phyloP scores from a whole-genome alignment of 92 coral and sea anemone genomes.

The Muricea muricata region DNA sequence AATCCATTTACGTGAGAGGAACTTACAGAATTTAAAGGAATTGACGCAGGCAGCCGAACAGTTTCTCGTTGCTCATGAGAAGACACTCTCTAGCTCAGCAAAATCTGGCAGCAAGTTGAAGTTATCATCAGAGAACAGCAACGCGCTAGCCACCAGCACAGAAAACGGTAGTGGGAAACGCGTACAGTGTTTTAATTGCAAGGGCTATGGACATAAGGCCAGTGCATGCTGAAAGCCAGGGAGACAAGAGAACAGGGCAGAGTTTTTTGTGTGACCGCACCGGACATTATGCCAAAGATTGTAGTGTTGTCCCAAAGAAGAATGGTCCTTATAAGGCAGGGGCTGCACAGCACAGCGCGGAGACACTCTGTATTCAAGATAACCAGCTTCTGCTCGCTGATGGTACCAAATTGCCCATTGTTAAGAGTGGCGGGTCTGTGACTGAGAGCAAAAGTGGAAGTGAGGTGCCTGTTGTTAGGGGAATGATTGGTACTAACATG shows the following conservation, averaged over 20 bases:
- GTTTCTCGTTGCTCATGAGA: conserved; percentile 63
- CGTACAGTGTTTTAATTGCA: conserved; percentile 24
- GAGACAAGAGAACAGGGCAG: conserved; percentile 7
- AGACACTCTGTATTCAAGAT: conserved; percentile 28
- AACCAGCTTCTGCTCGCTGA: conserved; percentile 48
- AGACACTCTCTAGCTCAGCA: conserved; percentile 21
- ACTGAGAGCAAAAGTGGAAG: background rate
- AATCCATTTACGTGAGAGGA: conserved; percentile 54
- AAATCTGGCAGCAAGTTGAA: background rate
- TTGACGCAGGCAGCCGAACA: conserved; percentile 67
- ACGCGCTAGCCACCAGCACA: background rate
- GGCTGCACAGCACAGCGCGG: background rate
- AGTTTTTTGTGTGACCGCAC: conserved; percentile 27
- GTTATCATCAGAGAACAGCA: background rate
- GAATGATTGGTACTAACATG: background rate
- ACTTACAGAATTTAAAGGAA: conserved; percentile 37
- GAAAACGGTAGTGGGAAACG: background rate
- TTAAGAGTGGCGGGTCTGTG: conserved; percentile 39
- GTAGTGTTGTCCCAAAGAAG: background rate
- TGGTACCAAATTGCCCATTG: conserved; percentile 33
- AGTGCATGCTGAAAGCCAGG: background rate
- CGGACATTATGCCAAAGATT: conserved; percentile 30
- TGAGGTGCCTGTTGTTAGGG: conserved; percentile 23
- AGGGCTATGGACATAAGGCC: conserved; percentile 15
- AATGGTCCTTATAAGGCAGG: background rate